Conservation (phyloP, 23 tunicate species). For the Phallusia fumigata region DNA sequence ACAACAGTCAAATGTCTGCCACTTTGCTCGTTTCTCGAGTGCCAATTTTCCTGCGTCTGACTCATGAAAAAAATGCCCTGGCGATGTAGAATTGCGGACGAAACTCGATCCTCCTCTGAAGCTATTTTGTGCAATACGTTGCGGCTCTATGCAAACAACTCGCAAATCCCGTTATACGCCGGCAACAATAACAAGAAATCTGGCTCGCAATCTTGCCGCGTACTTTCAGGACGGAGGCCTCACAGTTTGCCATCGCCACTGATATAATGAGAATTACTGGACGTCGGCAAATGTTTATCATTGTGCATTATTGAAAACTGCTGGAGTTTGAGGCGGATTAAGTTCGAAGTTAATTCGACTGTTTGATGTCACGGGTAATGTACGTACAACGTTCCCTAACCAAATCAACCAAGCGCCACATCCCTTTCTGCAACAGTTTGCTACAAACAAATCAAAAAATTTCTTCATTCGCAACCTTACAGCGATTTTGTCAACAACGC, state of each 20-base stretch:
- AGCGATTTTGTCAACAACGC: no score
- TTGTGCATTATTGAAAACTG: background rate
- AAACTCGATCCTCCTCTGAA: background rate
- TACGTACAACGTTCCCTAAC: background rate
- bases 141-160: background rate
- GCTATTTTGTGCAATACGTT: background rate
- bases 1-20: background rate
- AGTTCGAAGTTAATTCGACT: background rate
- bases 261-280: background rate
- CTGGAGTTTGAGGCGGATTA: background rate
- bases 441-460: no score
- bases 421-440: no score
- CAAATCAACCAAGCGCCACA: no score
- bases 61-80: background rate
- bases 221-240: background rate
- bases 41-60: slow-evolving; percentile 9
- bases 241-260: background rate
- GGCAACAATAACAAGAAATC: slow-evolving; percentile 4
- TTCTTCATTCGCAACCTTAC: no score
- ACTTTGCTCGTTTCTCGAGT: slow-evolving; percentile 11
- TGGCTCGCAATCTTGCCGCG: background rate
- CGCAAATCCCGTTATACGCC: background rate
- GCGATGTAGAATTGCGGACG: background rate
- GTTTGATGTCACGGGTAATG: background rate
- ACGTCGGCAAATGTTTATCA: slow-evolving; percentile 6